A percentile compares a stretch with the other conserved stretches of the same genome.
Evolutionary conservation across 2,797 vertebrate genomes (phyloP).

Genomic region (Setipinna tenuifilis): DNA sequence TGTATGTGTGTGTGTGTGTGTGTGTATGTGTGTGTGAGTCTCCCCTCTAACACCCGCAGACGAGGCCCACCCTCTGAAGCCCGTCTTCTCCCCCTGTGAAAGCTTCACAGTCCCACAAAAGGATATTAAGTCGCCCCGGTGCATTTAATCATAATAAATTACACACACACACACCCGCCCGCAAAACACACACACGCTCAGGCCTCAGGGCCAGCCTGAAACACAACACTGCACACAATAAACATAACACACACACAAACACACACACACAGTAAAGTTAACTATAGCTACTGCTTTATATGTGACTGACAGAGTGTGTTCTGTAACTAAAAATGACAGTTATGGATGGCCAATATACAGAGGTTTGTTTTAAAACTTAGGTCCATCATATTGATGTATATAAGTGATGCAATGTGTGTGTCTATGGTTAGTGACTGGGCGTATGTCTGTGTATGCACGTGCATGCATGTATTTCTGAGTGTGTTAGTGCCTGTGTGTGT

Average conservation of each 20-base stretch:
- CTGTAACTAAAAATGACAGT: too few species aligned
- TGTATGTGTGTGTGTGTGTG: slow-evolving; percentile 42
- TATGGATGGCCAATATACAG: too few species aligned
- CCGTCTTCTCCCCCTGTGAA: slow-evolving; percentile 68
- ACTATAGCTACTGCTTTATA: too few species aligned
- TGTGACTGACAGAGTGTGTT: too few species aligned
- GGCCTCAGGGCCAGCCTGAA: not conserved
- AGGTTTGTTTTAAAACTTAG: too few species aligned
- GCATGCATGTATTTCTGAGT: slow-evolving; percentile 20
- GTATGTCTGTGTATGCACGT: slow-evolving; percentile 16
- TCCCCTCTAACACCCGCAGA: not conserved
- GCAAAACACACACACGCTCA: slow-evolving; percentile 45
- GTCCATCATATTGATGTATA: not conserved
- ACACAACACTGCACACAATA: not conserved
- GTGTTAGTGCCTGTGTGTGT: too few species aligned
- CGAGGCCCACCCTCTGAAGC: slow-evolving; percentile 64
- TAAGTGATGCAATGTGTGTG: not conserved
- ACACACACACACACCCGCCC: slow-evolving; percentile 66
- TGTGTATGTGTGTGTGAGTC: too few species aligned
- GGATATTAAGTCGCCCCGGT: slow-evolving; percentile 71
- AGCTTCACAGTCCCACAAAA: slow-evolving; percentile 76
- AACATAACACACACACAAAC: slow-evolving; percentile 20
- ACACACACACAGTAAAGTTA: not conserved
- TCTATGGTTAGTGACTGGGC: not conserved
- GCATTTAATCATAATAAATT: slow-evolving; percentile 82